A percentile compares a stretch with the other conserved stretches of the same genome.
Evolutionary conservation across 1,140 invertebrate species (phyloP).

Genomic region (Bombus impatiens): DNA sequence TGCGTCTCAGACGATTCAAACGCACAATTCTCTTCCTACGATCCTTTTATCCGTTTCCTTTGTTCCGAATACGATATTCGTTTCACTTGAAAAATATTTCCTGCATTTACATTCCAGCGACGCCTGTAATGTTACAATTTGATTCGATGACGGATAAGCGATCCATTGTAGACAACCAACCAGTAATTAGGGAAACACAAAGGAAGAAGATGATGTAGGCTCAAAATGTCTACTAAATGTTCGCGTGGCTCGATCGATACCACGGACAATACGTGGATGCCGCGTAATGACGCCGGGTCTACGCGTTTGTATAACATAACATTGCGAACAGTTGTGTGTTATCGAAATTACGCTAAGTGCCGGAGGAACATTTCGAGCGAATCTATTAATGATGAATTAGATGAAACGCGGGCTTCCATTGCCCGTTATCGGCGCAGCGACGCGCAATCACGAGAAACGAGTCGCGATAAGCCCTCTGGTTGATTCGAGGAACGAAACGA

Average conservation of each 20-base stretch:
- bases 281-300: neutral
- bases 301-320: slow-evolving; percentile 8
- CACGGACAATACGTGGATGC: neutral
- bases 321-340: neutral
- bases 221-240: neutral
- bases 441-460: slow-evolving; percentile 1
- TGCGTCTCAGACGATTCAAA: neutral
- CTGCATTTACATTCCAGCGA: no score
- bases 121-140: neutral
- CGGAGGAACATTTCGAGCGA: neutral
- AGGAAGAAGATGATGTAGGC: neutral
- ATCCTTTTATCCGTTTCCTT: neutral
- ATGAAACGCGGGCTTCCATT: neutral
- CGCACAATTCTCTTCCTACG: neutral
- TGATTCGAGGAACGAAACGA: neutral
- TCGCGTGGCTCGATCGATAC: neutral
- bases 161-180: neutral
- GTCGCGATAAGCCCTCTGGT: slow-evolving; percentile 1
- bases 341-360: slow-evolving; percentile 5
- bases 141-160: neutral
- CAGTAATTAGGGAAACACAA: slow-evolving; percentile 20
- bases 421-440: neutral
- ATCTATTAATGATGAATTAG: slow-evolving; percentile 18
- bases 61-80: neutral
- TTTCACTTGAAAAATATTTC: neutral